These are phyloP conservation scores for Lycopodina hypogea DNA, from an alignment of 37 sponge, comb jelly and placozoan genomes.

Conservation along the genomic window DNA sequence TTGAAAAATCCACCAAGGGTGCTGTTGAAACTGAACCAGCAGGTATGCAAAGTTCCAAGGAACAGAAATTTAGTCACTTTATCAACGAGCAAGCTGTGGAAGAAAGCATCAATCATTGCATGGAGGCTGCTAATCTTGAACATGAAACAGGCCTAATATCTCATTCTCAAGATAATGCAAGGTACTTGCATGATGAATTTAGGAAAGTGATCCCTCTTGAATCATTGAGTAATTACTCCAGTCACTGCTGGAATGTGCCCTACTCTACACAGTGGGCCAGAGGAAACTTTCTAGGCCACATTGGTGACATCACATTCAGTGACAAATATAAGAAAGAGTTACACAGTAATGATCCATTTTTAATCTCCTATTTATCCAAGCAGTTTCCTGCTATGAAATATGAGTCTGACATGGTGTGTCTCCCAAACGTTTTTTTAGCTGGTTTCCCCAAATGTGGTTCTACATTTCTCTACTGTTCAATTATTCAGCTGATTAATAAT, in stretches of 20 bases:
- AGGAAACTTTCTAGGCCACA: not conserved
- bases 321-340: not conserved
- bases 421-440: slow-evolving; percentile 49
- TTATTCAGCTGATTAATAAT: not conserved
- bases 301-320: slow-evolving; percentile 1
- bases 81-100: too few species aligned
- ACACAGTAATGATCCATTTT: too few species aligned
- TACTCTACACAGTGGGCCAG: not conserved
- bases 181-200: not conserved
- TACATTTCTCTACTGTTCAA: slow-evolving; percentile 24
- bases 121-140: not conserved
- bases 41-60: too few species aligned
- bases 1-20: too few species aligned
- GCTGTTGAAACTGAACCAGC: too few species aligned
- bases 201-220: slow-evolving; percentile 17
- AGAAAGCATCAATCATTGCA: not conserved
- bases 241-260: slow-evolving; percentile 7
- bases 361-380: not conserved
- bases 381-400: not conserved
- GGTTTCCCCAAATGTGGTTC: slow-evolving; percentile 65
- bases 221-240: not conserved
- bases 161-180: slow-evolving; percentile 7
- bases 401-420: slow-evolving; percentile 13
- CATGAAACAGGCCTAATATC: not conserved
- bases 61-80: too few species aligned